Conservation (phyloP, 2,797 vertebrate genomes). For the Myotis myotis region DNA sequence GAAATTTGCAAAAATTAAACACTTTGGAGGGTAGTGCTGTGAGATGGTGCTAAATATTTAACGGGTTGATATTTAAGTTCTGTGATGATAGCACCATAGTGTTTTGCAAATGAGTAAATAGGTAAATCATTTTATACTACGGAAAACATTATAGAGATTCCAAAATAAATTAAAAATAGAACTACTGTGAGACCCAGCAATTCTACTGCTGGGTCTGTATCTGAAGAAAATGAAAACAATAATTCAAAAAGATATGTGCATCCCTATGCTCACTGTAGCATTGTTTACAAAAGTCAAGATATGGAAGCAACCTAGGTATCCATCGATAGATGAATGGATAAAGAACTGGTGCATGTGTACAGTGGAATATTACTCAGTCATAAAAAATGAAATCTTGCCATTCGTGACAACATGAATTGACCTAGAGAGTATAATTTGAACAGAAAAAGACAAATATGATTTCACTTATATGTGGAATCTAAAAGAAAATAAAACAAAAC, state of each 20-base stretch:
- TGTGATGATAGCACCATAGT: slow-evolving; percentile 32
- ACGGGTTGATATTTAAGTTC: slow-evolving; percentile 52
- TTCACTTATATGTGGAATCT: background rate
- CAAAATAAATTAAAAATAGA: background rate
- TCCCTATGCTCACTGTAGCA: background rate
- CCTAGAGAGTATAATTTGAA: background rate
- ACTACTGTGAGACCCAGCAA: background rate
- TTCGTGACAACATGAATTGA: background rate
- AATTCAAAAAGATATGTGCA: background rate
- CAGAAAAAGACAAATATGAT: background rate
- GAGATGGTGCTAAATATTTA: slow-evolving; percentile 55
- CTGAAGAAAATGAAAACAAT: background rate
- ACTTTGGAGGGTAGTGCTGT: background rate
- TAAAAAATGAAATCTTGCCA: background rate
- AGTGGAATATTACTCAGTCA: background rate
- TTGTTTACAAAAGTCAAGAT: background rate
- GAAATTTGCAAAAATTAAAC: slow-evolving; percentile 26
- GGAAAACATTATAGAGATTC: background rate
- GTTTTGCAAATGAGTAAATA: slow-evolving; percentile 45
- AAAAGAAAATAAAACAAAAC: background rate
- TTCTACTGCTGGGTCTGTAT: background rate
- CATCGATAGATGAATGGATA: background rate
- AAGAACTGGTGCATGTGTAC: background rate
- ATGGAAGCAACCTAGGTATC: background rate
- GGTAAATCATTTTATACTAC: background rate